A percentile compares a stretch with the other conserved stretches of the same genome.
phyloP scores from a whole-genome alignment of 2,888 invertebrate genomes.

The Chymomyza fuscimana region DNA sequence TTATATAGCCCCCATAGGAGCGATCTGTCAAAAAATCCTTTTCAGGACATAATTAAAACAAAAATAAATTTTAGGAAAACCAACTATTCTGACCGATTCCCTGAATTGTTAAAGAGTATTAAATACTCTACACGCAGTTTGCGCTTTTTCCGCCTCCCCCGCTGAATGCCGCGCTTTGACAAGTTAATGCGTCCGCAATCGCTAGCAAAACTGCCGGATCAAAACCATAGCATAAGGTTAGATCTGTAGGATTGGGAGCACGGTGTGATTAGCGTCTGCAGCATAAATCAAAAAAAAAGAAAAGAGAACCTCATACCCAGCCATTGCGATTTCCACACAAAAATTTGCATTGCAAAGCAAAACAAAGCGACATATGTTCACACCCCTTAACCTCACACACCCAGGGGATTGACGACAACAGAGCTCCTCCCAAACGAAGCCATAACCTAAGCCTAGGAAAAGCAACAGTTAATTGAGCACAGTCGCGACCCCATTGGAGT shows the following conservation, averaged over 20 bases:
- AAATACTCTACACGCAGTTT: background rate
- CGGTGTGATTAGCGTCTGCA: background rate
- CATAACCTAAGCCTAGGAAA: background rate
- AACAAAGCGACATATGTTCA: conserved; percentile 7
- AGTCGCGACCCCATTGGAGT: conserved; percentile 18
- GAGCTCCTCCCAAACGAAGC: background rate
- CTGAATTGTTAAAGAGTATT: background rate
- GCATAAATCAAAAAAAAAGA: background rate
- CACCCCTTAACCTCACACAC: conserved; percentile 4
- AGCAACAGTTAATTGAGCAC: conserved; percentile 40
- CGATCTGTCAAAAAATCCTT: no score
- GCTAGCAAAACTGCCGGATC: conserved; percentile 24
- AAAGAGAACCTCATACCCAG: background rate
- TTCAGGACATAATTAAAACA: no score
- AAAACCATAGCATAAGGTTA: background rate
- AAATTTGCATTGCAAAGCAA: conserved; percentile 2
- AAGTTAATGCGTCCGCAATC: conserved; percentile 73
- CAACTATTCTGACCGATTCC: no score
- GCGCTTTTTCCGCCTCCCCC: conserved; percentile 9
- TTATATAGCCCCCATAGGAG: no score
- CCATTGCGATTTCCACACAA: conserved; percentile 8
- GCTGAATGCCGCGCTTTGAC: conserved; percentile 62
- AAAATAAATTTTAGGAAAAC: no score
- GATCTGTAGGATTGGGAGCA: background rate
- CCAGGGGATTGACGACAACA: background rate